Conservation (phyloP, 2,888 invertebrate species). For the Nebria salina region DNA sequence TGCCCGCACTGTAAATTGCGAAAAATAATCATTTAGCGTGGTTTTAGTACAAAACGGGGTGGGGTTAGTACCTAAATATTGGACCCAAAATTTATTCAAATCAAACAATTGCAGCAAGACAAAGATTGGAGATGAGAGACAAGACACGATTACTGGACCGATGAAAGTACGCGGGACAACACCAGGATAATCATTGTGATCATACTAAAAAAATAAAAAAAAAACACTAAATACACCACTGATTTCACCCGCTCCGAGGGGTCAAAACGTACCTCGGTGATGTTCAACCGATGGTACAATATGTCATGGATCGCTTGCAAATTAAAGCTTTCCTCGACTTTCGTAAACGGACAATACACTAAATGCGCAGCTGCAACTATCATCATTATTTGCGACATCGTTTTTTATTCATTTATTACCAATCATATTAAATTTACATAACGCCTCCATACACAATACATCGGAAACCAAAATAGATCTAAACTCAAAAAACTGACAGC, state of each 20-base stretch:
- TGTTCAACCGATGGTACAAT: slow-evolving; percentile 85
- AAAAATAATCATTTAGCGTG: slow-evolving; percentile 47
- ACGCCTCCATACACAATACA: slow-evolving; percentile 39
- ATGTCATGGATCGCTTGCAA: slow-evolving; percentile 98
- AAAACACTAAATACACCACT: neutral
- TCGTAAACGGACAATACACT: slow-evolving; percentile 92
- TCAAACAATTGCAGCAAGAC: slow-evolving; percentile 72
- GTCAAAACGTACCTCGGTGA: slow-evolving; percentile 74
- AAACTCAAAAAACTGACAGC: slow-evolving; percentile 51
- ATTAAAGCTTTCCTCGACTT: slow-evolving; percentile 99
- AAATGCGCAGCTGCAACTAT: slow-evolving; percentile 82
- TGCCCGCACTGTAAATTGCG: slow-evolving; percentile 77
- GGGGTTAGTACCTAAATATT: slow-evolving; percentile 80
- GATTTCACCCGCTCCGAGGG: neutral
- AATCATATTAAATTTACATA: slow-evolving; percentile 44
- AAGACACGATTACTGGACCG: slow-evolving; percentile 86
- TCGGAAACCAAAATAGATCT: slow-evolving; percentile 54
- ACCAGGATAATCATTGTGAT: slow-evolving; percentile 96
- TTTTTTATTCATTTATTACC: slow-evolving; percentile 47
- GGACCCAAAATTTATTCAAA: slow-evolving; percentile 86
- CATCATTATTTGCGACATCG: slow-evolving; percentile 79
- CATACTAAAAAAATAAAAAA: slow-evolving; percentile 78
- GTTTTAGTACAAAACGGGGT: slow-evolving; percentile 4
- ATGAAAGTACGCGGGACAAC: slow-evolving; percentile 97
- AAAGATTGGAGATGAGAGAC: slow-evolving; percentile 80